phyloP scores from a whole-genome alignment of 1,140 invertebrate genomes.

The Homalodisca vitripennis region DNA sequence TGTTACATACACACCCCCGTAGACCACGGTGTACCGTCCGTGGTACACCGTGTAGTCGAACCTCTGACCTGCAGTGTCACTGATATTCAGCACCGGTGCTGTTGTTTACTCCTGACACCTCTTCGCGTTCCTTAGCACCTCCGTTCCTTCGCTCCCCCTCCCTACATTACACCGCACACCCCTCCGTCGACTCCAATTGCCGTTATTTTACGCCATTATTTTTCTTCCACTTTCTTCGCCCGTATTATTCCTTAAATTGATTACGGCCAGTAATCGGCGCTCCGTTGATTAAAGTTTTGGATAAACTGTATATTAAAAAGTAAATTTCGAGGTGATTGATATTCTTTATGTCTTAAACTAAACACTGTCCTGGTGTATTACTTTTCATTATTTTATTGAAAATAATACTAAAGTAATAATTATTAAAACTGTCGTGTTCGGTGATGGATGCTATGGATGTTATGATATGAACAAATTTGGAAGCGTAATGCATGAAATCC shows the following conservation, averaged over 20 bases:
- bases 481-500: no score
- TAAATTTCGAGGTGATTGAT: not conserved
- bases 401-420: no score
- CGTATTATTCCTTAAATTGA: slow-evolving; percentile 1
- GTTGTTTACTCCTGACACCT: not conserved
- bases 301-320: not conserved
- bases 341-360: not conserved
- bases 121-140: not conserved
- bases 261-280: not conserved
- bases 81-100: not conserved
- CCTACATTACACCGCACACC: not conserved
- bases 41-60: not conserved
- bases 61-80: not conserved
- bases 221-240: slow-evolving; percentile 9
- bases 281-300: not conserved
- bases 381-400: no score
- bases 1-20: no score
- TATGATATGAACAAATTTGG: no score
- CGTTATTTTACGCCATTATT: not conserved
- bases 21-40: no score
- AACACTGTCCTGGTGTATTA: not conserved
- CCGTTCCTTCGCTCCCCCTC: not conserved
- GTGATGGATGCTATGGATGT: no score
- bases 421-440: no score
- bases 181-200: not conserved